These are phyloP conservation scores for Belonocnema kinseyi DNA, from an alignment of 1,140 invertebrate species.

Conservation along the genomic window DNA sequence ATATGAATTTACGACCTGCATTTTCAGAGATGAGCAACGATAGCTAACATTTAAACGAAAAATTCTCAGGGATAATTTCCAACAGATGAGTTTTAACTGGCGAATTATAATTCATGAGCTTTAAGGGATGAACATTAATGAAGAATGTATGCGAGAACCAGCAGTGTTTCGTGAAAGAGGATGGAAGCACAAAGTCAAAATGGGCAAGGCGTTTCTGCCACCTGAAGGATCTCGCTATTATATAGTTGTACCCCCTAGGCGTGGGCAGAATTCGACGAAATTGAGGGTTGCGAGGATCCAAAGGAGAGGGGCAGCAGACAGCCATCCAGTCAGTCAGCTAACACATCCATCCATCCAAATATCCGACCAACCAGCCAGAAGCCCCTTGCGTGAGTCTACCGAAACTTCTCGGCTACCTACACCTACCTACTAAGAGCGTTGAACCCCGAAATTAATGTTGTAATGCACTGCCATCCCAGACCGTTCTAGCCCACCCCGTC, in stretches of 20 bases:
- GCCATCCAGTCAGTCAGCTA: constrained; percentile 47
- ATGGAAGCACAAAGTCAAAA: constrained; percentile 12
- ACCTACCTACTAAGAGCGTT: constrained; percentile 55
- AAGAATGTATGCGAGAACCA: background rate
- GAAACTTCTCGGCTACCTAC: constrained; percentile 48
- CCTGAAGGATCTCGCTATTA: constrained; percentile 18
- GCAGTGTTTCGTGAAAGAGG: constrained; percentile 2
- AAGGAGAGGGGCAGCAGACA: constrained; percentile 47
- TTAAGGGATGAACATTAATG: background rate
- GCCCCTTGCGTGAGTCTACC: constrained; percentile 56
- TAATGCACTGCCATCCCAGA: constrained; percentile 46
- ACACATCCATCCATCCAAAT: constrained; percentile 47
- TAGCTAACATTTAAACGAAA: too few relatives aligned
- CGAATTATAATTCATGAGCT: background rate
- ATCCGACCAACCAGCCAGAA: constrained; percentile 46
- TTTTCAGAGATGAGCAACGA: too few relatives aligned
- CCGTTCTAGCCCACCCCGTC: constrained; percentile 44
- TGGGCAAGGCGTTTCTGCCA: background rate
- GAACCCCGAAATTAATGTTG: constrained; percentile 65
- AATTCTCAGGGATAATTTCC: too few relatives aligned
- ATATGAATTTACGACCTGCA: too few relatives aligned
- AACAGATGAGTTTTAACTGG: too few relatives aligned
- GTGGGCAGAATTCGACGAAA: constrained; percentile 42
- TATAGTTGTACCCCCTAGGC: constrained; percentile 24
- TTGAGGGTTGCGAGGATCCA: constrained; percentile 50